A percentile compares a stretch with the other conserved stretches of the same genome.
phyloP scores from a whole-genome alignment of 2,113 vertebrate genomes.

The Mungos mungo region DNA sequence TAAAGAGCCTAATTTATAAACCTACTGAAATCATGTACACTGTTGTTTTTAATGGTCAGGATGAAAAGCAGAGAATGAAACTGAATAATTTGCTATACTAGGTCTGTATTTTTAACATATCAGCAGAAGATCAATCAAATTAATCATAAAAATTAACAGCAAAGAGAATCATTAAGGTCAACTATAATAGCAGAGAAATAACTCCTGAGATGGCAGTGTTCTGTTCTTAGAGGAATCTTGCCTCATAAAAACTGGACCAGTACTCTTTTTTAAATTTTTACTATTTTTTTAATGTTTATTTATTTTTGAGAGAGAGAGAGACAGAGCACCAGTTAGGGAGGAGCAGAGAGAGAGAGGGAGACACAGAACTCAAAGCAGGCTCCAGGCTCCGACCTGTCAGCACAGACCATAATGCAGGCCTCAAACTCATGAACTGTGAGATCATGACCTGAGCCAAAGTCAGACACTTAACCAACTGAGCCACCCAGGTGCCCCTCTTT shows the following conservation, averaged over 20 bases:
- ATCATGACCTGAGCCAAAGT: too few relatives aligned
- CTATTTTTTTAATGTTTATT: too few relatives aligned
- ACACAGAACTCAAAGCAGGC: too few relatives aligned
- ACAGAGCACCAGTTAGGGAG: too few relatives aligned
- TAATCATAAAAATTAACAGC: background rate
- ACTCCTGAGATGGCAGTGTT: background rate
- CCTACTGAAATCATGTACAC: background rate
- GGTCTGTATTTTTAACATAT: background rate
- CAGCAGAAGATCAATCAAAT: background rate
- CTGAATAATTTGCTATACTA: background rate
- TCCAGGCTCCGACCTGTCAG: too few relatives aligned
- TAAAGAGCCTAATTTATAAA: constrained; percentile 24
- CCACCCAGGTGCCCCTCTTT: too few relatives aligned
- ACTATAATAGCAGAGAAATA: constrained; percentile 1
- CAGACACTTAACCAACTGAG: too few relatives aligned
- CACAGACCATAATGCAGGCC: too few relatives aligned
- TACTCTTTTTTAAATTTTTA: background rate
- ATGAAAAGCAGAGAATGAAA: constrained; percentile 44
- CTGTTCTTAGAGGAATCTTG: constrained; percentile 1
- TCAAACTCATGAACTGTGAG: too few relatives aligned
- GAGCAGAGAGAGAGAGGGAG: too few relatives aligned
- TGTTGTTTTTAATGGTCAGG: background rate
- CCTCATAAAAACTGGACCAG: background rate
- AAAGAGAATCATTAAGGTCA: constrained; percentile 35
- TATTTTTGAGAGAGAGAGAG: too few relatives aligned